A percentile compares a stretch with the other conserved stretches of the same genome.
Evolutionary conservation across 2,797 vertebrate species (phyloP).

Genomic region (Sardinella longiceps): DNA sequence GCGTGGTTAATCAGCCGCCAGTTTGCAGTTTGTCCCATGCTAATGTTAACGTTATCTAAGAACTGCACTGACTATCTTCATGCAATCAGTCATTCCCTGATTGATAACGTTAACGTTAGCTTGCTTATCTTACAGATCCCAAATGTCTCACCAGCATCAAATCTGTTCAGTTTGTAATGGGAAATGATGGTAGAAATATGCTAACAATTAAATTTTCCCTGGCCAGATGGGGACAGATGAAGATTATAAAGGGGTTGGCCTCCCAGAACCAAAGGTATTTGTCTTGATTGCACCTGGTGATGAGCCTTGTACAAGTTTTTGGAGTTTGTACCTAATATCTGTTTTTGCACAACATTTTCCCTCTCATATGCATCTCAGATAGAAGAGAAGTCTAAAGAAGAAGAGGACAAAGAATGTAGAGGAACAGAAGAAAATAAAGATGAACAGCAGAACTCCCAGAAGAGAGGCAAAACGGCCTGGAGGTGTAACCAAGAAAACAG

Average conservation of each 20-base stretch:
- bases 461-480: constrained; percentile 39
- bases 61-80: not conserved
- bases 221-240: constrained; percentile 52
- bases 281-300: not conserved
- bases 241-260: constrained; percentile 36
- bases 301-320: not conserved
- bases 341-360: not conserved
- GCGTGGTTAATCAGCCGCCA: not conserved
- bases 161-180: not conserved
- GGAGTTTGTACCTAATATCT: not conserved
- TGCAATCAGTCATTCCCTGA: not conserved
- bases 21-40: not conserved
- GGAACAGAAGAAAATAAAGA: not conserved
- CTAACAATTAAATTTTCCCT: not conserved
- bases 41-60: too few relatives aligned
- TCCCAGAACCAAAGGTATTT: constrained; percentile 39
- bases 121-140: not conserved
- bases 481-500: constrained; percentile 52
- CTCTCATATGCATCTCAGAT: not conserved
- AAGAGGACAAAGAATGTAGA: constrained; percentile 2
- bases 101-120: too few relatives aligned
- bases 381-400: not conserved
- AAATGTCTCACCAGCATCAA: not conserved
- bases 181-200: not conserved
- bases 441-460: not conserved